phyloP scores from a whole-genome alignment of 23 tunicate genomes.

The Botrylloides violaceus region DNA sequence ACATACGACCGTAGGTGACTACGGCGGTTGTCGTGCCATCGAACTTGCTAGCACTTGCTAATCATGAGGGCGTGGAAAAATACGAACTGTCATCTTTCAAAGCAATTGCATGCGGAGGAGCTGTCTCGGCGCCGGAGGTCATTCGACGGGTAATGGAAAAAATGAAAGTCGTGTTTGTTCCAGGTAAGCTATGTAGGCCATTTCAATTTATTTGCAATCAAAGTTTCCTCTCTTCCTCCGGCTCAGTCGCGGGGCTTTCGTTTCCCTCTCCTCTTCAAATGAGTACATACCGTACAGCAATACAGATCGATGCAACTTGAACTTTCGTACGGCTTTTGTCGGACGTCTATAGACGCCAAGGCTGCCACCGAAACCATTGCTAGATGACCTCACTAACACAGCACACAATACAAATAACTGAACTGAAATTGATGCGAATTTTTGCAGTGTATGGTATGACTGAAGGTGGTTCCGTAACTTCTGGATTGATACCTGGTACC shows the following conservation, averaged over 20 bases:
- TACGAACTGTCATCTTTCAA: neutral
- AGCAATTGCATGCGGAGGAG: neutral
- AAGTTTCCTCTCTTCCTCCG: too few relatives aligned
- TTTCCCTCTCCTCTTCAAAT: too few relatives aligned
- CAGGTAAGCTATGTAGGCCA: neutral
- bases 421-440: too few relatives aligned
- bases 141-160: neutral
- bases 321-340: too few relatives aligned
- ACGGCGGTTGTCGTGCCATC: neutral
- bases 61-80: neutral
- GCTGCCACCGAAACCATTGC: too few relatives aligned
- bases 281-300: too few relatives aligned
- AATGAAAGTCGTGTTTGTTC: neutral
- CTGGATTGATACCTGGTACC: neutral
- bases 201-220: too few relatives aligned
- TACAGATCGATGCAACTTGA: too few relatives aligned
- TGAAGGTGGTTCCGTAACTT: neutral
- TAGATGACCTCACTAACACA: neutral
- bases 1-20: neutral
- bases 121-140: neutral
- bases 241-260: too few relatives aligned
- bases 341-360: too few relatives aligned
- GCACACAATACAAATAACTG: slow-evolving; percentile 3
- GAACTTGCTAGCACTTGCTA: neutral
- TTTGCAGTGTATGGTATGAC: slow-evolving; percentile 12